Conservation (phyloP, 2,797 vertebrate genomes). For the Aldrovandia affinis region DNA sequence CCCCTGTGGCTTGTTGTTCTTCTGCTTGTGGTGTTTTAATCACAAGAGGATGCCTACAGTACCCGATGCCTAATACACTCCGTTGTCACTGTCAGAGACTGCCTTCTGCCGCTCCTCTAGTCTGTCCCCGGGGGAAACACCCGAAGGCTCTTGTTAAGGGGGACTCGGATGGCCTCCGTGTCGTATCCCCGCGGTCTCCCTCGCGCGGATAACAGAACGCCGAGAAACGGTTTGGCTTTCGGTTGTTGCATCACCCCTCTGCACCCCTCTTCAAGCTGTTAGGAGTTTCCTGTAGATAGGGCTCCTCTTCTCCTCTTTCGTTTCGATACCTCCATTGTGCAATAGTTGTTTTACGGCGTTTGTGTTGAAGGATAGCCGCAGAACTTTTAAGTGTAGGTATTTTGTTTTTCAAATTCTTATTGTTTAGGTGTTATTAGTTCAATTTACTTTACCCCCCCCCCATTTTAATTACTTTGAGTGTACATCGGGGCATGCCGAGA, state of each 20-base stretch:
- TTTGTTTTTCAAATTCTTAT: conserved; percentile 57
- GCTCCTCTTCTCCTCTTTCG: conserved; percentile 1
- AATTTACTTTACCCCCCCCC: background rate
- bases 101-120: background rate
- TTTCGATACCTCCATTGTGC: conserved; percentile 70
- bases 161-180: background rate
- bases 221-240: conserved; percentile 11
- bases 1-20: background rate
- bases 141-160: background rate
- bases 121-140: background rate
- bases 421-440: conserved; percentile 36
- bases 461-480: conserved; percentile 31
- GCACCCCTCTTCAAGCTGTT: background rate
- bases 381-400: conserved; percentile 52
- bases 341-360: conserved; percentile 66
- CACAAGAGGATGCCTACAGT: conserved; percentile 26
- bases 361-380: conserved; percentile 55
- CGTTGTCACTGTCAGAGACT: background rate
- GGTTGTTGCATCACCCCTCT: conserved; percentile 11
- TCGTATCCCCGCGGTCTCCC: background rate
- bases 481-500: conserved; percentile 30
- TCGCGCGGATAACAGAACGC: background rate
- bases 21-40: conserved; percentile 54
- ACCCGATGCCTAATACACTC: conserved; percentile 8
- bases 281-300: background rate